Percentiles rank a stretch among this genome's conserved stretches.
phyloP scores from a whole-genome alignment of 2,113 vertebrate genomes.

The Mobula birostris region DNA sequence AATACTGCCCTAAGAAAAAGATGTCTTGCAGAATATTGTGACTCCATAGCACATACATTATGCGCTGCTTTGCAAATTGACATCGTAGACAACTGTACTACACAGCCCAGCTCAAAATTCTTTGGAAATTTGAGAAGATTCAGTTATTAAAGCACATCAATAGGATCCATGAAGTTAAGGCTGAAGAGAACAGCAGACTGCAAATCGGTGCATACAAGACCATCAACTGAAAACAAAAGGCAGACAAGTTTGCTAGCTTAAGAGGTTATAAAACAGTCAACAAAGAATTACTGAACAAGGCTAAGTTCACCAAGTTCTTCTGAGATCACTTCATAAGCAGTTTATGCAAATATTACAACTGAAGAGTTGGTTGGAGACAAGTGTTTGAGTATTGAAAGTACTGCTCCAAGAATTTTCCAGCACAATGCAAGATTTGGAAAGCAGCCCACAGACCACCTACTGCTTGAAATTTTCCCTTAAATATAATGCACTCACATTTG shows the following conservation, averaged over 20 bases:
- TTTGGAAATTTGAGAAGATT: not conserved
- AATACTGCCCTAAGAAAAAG: not conserved
- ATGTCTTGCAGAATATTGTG: too few species aligned
- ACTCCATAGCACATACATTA: not conserved
- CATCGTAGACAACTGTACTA: not conserved
- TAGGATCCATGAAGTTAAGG: not conserved
- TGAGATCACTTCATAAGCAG: not conserved
- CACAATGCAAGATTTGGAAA: not conserved
- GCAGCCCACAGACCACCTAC: not conserved
- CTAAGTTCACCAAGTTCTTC: too few species aligned
- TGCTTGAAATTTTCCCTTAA: not conserved
- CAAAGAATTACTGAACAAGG: not conserved
- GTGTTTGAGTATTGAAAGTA: not conserved
- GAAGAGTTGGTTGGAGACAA: not conserved
- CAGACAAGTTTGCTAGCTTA: too few species aligned
- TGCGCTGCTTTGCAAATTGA: not conserved
- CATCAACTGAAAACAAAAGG: too few species aligned
- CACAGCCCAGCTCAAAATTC: not conserved
- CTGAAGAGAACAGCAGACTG: not conserved
- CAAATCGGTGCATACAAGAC: not conserved
- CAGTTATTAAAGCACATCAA: not conserved
- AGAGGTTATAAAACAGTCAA: not conserved
- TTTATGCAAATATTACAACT: not conserved
- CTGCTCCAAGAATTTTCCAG: not conserved
- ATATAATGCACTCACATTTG: too few species aligned